A percentile compares a stretch with the other conserved stretches of the same genome.
phyloP scores from a whole-genome alignment of 2,797 vertebrate genomes.

The Gymnocypris eckloni region DNA sequence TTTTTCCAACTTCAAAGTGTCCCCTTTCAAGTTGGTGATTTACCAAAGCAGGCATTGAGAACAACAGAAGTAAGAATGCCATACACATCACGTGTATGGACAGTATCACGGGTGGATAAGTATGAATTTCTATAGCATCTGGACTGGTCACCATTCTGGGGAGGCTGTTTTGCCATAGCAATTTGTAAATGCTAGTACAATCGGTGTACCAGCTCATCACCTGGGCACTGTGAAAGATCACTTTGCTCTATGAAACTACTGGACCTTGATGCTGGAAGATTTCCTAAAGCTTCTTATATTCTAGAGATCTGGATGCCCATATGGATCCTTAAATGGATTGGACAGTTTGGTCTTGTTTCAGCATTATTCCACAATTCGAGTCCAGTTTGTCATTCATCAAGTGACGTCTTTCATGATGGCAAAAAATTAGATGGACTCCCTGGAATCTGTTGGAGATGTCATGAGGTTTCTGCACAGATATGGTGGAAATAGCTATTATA shows the following conservation, averaged over 20 bases:
- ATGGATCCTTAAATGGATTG: neutral
- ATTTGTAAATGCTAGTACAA: neutral
- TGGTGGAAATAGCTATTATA: neutral
- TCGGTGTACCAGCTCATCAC: neutral
- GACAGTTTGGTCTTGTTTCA: neutral
- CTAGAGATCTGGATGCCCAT: conserved; percentile 2
- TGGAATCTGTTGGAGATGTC: conserved; percentile 8
- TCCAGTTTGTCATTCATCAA: neutral
- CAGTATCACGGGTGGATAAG: neutral
- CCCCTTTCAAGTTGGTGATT: neutral
- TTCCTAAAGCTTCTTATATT: neutral
- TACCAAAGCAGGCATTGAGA: neutral
- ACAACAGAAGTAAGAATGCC: neutral
- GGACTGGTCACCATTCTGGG: conserved; percentile 1
- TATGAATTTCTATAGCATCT: neutral
- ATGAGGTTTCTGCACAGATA: neutral
- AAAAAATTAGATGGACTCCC: neutral
- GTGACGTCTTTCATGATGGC: neutral
- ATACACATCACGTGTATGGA: neutral
- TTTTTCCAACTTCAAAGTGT: neutral
- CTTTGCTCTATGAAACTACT: neutral
- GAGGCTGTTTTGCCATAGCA: neutral
- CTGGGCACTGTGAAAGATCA: neutral
- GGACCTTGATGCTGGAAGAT: conserved; percentile 1
- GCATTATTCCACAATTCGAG: neutral